Base-by-base conservation (phyloP, 1,140 invertebrate genomes). In the Apis mellifera region DNA sequence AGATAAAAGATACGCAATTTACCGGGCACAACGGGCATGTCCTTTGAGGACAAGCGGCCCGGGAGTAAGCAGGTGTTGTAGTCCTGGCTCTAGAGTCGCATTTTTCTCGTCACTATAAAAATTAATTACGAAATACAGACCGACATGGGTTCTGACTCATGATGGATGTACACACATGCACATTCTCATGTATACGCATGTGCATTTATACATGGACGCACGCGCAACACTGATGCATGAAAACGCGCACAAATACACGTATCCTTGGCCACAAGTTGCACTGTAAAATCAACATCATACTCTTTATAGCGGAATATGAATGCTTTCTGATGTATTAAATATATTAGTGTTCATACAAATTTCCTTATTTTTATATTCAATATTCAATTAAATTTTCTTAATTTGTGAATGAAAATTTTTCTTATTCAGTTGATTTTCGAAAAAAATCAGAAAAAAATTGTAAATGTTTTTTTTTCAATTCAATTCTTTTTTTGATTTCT, bases 111-210 rank as follows among this genome's bases (percentile, higher is more conserved):
- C 76, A 57, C 77, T 71, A 74, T 69, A 59, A 68, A 78, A 86
- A 89, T 84, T 89, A 89, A 90, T 89, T 85, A 89, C 86, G 89
- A 88, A 89, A 90, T 68, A 59, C 83, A 68, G 73, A 76, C 76
- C 83, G 84, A 89, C 84, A 87, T 90, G 84, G 82, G 64, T 89
- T 90, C 85, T 90, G 89, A 90, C 85, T 90, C 89, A 90, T 90
- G 89, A 90, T 83, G 83, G 84, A 87, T 82, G 84, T 85, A 87
- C 77, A 89, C 71, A 86, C 69, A 78, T 59, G 59, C 15, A 21
- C 52, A 19, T 55, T 42, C 15, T 32, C 60, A 12, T 50, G 26
- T 42, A 26, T 66, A n/a, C 19, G 9, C 19, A 12, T 11, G n/a
- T 19, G 19, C 66, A 64, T 60, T 7, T 64, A 68, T 55, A 54